Base-by-base conservation (phyloP, 2,888 invertebrate species). In the Liodrosophila aerea region DNA sequence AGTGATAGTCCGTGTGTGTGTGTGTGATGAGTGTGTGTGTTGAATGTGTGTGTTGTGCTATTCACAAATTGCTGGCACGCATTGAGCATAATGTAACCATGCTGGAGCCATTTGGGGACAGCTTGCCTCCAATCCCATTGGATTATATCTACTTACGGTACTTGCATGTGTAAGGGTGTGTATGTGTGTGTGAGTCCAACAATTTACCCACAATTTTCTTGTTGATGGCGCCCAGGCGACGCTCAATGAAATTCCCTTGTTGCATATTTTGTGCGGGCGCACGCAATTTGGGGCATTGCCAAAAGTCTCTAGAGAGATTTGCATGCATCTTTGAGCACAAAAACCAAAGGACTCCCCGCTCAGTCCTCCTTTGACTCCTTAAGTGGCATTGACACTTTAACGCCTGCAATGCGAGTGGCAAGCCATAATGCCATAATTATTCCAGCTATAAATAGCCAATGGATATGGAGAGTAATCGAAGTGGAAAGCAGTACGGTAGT, bases 51-150 rank as follows among this genome's bases (percentile, higher is more conserved):
- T n/a, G n/a, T n/a, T n/a, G n/a, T 37, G 54, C 67, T 61, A 64
- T 85, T 75, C 68, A 67, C 76, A 83, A 85, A 80, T 83, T 64
- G 85, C 54, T 85, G 67, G 60, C 84, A 77, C 77, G 86, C 76
- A 77, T 66, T 53, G 66, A 54, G 49, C 56, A 73, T 65, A 63
- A 64, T 50, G 70, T 57, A 22, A 22, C 22, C 22, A n/a, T 2
- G 7, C 30, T 9, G 30, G 9, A 22, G 5, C 22, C 22, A 31
- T 40, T n/a, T n/a, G n/a, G 22, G 22, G 3, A 22, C 22, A 22
- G 22, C 22, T 5, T 22, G 22, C 5, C 22, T 5, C 22, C 22
- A 22, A 22, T 22, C 22, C 5, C 22, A 22, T 5, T 22, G 22
- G 22, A 22, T 22, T 22, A 22, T 22, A 22, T 5, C 22, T 22